Evolutionary conservation across 2,888 invertebrate genomes (phyloP).

Genomic region (Andrena bicolor): DNA sequence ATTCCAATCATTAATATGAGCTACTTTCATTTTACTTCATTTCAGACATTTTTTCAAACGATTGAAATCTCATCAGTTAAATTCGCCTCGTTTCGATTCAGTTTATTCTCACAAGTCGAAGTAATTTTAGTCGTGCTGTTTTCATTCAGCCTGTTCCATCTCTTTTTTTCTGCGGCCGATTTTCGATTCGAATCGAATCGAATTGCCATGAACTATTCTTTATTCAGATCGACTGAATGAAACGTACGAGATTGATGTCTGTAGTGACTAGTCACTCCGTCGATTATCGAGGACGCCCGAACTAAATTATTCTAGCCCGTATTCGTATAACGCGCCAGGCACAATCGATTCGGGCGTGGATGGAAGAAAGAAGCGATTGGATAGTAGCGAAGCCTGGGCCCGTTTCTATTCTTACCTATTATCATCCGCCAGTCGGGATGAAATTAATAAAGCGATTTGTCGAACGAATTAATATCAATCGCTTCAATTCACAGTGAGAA

Average conservation of each 20-base stretch:
- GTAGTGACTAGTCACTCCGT: conserved; percentile 73
- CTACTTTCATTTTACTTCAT: too few species aligned
- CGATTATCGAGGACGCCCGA: conserved; percentile 69
- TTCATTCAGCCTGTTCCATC: too few species aligned
- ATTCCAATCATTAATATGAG: too few species aligned
- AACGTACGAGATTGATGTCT: conserved; percentile 68
- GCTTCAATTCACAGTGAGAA: conserved; percentile 32
- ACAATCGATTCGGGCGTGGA: conserved; percentile 51
- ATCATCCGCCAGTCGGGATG: conserved; percentile 18
- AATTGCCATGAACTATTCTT: too few species aligned
- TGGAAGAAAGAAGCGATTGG: conserved; percentile 40
- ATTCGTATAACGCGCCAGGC: conserved; percentile 47
- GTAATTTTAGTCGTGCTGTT: too few species aligned
- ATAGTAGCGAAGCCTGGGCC: conserved; percentile 25
- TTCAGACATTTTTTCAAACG: too few species aligned
- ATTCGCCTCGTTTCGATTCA: too few species aligned
- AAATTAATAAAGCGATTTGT: conserved; percentile 66
- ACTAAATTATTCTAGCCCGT: conserved; percentile 74
- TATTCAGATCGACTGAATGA: too few species aligned
- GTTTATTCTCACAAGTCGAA: too few species aligned
- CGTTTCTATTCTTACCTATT: conserved; percentile 21
- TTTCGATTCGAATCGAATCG: conserved; percentile 3
- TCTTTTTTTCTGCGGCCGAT: background rate
- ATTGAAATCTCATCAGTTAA: too few species aligned
- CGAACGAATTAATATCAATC: conserved; percentile 12